phyloP scores from a whole-genome alignment of 1,140 invertebrate species.

The Philotrypesis tridentata region DNA sequence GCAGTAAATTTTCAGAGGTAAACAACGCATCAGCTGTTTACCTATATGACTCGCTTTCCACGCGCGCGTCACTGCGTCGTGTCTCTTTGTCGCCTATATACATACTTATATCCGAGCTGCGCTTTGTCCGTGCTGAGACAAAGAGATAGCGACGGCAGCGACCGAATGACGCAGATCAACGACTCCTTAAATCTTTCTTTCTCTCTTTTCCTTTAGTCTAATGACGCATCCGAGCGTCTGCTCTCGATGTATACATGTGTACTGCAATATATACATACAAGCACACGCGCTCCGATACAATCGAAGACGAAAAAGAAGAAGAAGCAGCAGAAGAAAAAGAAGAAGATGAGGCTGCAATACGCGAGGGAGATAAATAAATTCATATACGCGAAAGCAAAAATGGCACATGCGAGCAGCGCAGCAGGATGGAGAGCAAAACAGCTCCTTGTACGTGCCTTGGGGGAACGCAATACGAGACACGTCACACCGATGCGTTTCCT shows the following conservation, averaged over 20 bases:
- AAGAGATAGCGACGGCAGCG: slow-evolving; percentile 55
- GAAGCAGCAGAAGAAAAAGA: not conserved
- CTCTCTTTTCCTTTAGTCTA: not conserved
- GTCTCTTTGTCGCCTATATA: not conserved
- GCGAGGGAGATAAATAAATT: too few species aligned
- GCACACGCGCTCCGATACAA: too few species aligned
- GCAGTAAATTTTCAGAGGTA: not conserved
- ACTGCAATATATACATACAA: too few species aligned
- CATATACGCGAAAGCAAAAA: not conserved
- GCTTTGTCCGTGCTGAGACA: slow-evolving; percentile 41
- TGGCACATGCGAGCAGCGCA: not conserved
- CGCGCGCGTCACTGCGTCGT: not conserved
- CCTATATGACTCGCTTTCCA: not conserved
- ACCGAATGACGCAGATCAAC: slow-evolving; percentile 53
- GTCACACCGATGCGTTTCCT: slow-evolving; percentile 33
- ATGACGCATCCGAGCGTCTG: not conserved
- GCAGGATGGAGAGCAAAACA: not conserved
- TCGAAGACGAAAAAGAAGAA: not conserved
- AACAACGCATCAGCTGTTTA: slow-evolving; percentile 38
- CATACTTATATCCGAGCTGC: too few species aligned
- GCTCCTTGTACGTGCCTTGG: slow-evolving; percentile 11
- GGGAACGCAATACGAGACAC: slow-evolving; percentile 27
- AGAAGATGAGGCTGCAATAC: not conserved
- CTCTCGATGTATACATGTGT: not conserved
- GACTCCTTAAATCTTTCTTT: not conserved